A percentile compares a stretch with the other conserved stretches of the same genome.
Conservation (phyloP, 2,797 vertebrate species). For the Falco columbarius region DNA sequence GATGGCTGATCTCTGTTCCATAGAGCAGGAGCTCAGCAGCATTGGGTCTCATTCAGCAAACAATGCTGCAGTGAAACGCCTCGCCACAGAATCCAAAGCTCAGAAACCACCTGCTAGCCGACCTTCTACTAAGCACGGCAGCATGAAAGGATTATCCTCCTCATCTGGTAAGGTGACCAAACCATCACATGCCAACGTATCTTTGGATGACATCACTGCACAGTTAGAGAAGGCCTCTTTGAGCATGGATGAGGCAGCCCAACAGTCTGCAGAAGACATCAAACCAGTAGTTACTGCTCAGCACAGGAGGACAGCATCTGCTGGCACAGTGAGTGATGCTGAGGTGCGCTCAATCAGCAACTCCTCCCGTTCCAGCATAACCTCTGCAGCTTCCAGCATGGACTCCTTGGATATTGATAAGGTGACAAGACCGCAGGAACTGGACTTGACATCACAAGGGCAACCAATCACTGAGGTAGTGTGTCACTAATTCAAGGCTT, state of each 20-base stretch:
- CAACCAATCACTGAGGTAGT: conserved; percentile 84
- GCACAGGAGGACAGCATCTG: conserved; percentile 92
- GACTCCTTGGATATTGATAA: conserved; percentile 93
- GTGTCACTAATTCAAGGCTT: neutral
- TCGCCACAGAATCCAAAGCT: conserved; percentile 79
- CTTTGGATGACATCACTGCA: conserved; percentile 96
- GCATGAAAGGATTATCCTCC: conserved; percentile 85
- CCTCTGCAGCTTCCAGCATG: conserved; percentile 94
- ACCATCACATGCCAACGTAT: conserved; percentile 88
- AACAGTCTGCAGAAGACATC: conserved; percentile 78
- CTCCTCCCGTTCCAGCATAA: conserved; percentile 92
- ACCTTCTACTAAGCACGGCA: conserved; percentile 85
- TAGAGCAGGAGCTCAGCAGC: conserved; percentile 94
- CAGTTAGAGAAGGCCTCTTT: conserved; percentile 93
- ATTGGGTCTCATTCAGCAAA: conserved; percentile 85
- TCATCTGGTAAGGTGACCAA: conserved; percentile 82
- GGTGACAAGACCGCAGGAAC: conserved; percentile 82
- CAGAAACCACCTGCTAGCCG: conserved; percentile 87
- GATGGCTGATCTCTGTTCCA: conserved; percentile 97
- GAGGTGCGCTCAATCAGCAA: conserved; percentile 87
- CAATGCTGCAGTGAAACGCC: conserved; percentile 75
- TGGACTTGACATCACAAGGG: conserved; percentile 81
- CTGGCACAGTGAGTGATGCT: conserved; percentile 91
- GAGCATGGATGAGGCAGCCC: conserved; percentile 95
- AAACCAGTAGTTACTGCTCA: conserved; percentile 84